Conservation (phyloP, 2,113 vertebrate species). For the Ameiurus melas region DNA sequence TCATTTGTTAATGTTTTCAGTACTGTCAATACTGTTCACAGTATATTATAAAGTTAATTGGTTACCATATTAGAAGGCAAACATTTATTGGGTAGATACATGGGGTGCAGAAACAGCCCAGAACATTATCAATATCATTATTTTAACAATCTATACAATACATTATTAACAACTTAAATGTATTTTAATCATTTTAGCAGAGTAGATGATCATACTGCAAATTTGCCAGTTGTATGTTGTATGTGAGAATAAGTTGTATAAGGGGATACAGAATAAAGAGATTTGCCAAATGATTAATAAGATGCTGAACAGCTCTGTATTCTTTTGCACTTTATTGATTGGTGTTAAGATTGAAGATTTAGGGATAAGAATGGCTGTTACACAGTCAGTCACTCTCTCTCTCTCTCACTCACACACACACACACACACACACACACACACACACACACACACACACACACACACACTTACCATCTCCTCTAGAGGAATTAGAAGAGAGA, state of each 20-base stretch:
- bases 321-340: conserved; percentile 54
- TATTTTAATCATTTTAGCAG: background rate
- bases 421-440: conserved; percentile 64
- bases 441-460: conserved; percentile 84
- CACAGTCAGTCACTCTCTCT: conserved; percentile 17
- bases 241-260: background rate
- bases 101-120: background rate
- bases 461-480: conserved; percentile 84
- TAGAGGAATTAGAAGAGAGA: conserved; percentile 92
- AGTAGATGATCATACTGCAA: background rate
- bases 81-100: too few relatives aligned
- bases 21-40: background rate
- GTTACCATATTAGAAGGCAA: background rate
- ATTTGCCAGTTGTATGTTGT: background rate
- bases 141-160: background rate
- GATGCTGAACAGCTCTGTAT: conserved; percentile 42
- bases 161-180: background rate
- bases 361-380: conserved; percentile 40
- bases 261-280: background rate
- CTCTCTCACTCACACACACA: conserved; percentile 5
- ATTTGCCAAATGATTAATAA: conserved; percentile 47
- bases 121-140: background rate
- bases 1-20: background rate
- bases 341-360: conserved; percentile 36
- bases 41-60: too few relatives aligned